A percentile compares a stretch with the other conserved stretches of the same genome.
phyloP scores from a whole-genome alignment of 2,888 invertebrate species.

The Drosophila emarginata region DNA sequence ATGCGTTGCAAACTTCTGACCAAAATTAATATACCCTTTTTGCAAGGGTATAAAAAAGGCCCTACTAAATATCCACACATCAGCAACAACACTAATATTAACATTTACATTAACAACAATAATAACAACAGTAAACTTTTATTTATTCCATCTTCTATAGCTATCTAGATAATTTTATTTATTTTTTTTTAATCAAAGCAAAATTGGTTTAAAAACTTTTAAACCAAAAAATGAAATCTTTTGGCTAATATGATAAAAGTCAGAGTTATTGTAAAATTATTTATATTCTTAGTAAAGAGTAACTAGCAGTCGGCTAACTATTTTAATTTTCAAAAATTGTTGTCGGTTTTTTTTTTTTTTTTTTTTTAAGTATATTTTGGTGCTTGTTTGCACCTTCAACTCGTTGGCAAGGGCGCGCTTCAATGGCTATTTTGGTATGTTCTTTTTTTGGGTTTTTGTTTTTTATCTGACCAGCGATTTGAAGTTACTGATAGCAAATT shows the following conservation, averaged over 20 bases:
- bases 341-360: not conserved
- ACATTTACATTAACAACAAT: not conserved
- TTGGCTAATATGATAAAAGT: no score
- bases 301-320: not conserved
- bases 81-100: not conserved
- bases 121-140: conserved; percentile 33
- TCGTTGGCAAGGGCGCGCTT: conserved; percentile 61
- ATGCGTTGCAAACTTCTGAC: no score
- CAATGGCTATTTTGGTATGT: conserved; percentile 46
- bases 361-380: conserved; percentile 21
- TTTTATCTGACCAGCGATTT: conserved; percentile 60
- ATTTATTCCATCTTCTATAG: no score
- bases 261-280: no score
- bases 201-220: no score
- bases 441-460: not conserved
- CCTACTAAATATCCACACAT: conserved; percentile 33
- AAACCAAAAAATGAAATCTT: no score
- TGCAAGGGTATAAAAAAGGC: no score
- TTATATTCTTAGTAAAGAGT: no score
- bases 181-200: no score
- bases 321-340: conserved; percentile 3
- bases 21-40: no score
- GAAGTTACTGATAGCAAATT: conserved; percentile 67
- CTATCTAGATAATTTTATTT: not conserved
- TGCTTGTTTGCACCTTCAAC: conserved; percentile 46